Conservation (phyloP, 2,113 vertebrate species). For the Tricholaema leucomelas region DNA sequence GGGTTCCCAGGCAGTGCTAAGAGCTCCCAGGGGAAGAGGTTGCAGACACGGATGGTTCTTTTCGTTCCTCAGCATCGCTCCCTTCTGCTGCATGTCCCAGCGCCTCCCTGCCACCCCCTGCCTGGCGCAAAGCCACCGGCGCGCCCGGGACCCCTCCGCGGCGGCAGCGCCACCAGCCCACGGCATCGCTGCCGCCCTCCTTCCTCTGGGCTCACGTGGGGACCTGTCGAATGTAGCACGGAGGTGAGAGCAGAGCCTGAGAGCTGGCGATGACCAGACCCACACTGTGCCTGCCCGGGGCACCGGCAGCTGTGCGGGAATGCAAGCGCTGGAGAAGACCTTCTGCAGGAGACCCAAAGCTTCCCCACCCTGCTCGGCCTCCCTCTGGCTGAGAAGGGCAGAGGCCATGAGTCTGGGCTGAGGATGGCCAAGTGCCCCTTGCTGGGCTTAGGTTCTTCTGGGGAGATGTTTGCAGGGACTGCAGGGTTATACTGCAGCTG, state of each 20-base stretch:
- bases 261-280: not conserved
- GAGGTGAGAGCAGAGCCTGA: not conserved
- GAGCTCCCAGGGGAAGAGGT: slow-evolving; percentile 54
- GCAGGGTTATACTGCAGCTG: accelerated
- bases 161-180: not conserved
- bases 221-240: accelerated
- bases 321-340: not conserved
- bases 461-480: not conserved
- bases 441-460: not conserved
- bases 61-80: slow-evolving; percentile 20
- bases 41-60: slow-evolving; percentile 62
- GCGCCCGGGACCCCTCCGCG: not conserved
- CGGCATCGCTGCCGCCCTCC: not conserved
- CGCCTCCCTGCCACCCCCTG: not conserved
- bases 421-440: accelerated
- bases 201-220: not conserved
- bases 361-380: not conserved
- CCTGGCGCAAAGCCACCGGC: not conserved
- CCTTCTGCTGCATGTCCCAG: slow-evolving; percentile 60
- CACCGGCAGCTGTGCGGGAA: not conserved
- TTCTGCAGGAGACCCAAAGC: not conserved
- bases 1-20: slow-evolving; percentile 55
- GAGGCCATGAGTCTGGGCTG: not conserved
- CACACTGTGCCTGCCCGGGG: not conserved
- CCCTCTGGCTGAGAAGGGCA: not conserved